A percentile compares a stretch with the other conserved stretches of the same genome.
Evolutionary conservation across 64 coral and sea anemone genomes (phyloP).

Genomic region (Dendronephthya gigantea): DNA sequence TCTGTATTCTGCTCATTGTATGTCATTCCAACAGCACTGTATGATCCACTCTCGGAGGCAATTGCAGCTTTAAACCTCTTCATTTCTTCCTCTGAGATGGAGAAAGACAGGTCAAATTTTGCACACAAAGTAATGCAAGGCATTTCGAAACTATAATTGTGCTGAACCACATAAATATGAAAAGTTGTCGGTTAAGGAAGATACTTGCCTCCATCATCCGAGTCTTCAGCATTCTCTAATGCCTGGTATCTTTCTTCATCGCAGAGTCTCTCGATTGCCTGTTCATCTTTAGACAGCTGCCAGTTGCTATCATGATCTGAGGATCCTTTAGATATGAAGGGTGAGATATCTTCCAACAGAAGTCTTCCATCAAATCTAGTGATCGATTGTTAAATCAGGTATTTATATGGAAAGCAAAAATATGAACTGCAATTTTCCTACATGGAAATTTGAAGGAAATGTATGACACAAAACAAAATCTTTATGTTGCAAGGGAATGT

Average conservation of each 20-base stretch:
- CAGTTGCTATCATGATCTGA: background rate
- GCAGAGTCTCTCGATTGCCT: constrained; percentile 36
- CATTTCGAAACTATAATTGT: background rate
- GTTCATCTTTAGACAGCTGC: constrained; percentile 36
- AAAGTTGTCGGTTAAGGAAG: background rate
- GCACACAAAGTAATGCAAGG: too few relatives aligned
- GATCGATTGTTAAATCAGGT: too few relatives aligned
- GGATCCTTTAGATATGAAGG: constrained; percentile 26
- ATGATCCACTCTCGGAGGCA: constrained; percentile 33
- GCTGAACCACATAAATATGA: too few relatives aligned
- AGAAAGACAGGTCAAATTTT: too few relatives aligned
- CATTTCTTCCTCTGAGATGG: constrained; percentile 67
- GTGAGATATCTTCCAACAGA: constrained; percentile 45
- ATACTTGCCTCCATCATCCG: constrained; percentile 40
- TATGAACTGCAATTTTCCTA: too few relatives aligned
- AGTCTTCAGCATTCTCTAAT: constrained; percentile 38
- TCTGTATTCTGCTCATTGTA: constrained; percentile 29
- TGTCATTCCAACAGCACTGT: constrained; percentile 38
- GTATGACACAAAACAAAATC: too few relatives aligned
- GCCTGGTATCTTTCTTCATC: constrained; percentile 70
- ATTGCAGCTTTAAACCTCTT: constrained; percentile 65
- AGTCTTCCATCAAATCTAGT: constrained; percentile 59
- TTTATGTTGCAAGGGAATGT: too few relatives aligned
- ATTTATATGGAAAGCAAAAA: too few relatives aligned
- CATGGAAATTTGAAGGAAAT: too few relatives aligned